Evolutionary conservation across 2,113 vertebrate genomes (phyloP).

Genomic region (Callipepla californica): DNA sequence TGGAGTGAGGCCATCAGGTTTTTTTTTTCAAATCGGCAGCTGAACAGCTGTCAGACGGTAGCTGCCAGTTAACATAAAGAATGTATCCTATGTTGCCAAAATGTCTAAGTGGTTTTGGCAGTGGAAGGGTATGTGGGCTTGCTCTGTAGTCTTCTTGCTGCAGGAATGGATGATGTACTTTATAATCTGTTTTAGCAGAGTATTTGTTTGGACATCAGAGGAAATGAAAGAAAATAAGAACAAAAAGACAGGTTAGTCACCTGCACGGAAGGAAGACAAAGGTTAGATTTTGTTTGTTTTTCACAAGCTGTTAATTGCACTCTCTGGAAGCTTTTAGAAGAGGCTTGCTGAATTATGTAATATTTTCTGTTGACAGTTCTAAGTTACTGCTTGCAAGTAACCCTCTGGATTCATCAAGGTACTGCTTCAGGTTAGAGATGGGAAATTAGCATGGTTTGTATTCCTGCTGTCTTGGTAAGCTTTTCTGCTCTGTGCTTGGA

Average conservation of each 20-base stretch:
- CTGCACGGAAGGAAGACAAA: background rate
- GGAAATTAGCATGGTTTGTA: background rate
- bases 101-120: conserved; percentile 67
- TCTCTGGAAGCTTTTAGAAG: background rate
- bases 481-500: background rate
- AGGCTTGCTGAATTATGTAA: background rate
- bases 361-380: background rate
- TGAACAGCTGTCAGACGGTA: conserved; percentile 67
- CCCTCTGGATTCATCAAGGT: background rate
- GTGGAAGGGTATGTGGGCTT: conserved; percentile 40
- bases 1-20: conserved; percentile 55
- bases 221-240: background rate
- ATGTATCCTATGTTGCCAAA: conserved; percentile 37
- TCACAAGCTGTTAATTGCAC: background rate
- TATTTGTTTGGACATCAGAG: conserved; percentile 32
- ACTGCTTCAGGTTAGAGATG: background rate
- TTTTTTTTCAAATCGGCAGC: conserved; percentile 49
- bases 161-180: conserved; percentile 38
- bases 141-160: conserved; percentile 9
- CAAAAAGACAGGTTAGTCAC: background rate
- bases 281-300: background rate
- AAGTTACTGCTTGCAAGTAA: background rate
- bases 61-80: conserved; percentile 73
- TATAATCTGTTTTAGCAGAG: conserved; percentile 28
- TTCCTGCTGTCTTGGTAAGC: background rate